These are phyloP conservation scores for Stictocephala bisonia DNA, from an alignment of 2,888 invertebrate species.

Conservation along the genomic window DNA sequence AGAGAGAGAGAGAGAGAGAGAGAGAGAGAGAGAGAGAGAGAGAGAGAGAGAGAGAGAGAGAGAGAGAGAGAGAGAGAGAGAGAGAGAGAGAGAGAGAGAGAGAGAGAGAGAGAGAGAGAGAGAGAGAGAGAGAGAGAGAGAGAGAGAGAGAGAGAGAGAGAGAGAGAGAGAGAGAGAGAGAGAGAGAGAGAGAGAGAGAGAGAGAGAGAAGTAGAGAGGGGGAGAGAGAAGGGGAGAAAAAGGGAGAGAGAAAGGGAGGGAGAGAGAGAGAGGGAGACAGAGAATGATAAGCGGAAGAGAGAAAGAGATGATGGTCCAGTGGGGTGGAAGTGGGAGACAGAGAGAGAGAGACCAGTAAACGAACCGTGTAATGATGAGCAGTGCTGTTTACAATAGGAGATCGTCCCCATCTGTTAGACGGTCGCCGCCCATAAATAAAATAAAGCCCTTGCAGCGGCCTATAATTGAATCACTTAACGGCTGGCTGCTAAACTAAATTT, in stretches of 20 bases:
- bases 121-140: too few relatives aligned
- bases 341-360: slow-evolving; percentile 18
- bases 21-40: too few relatives aligned
- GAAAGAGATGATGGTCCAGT: not conserved
- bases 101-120: too few relatives aligned
- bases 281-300: slow-evolving; percentile 22
- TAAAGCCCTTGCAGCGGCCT: slow-evolving; percentile 31
- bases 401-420: slow-evolving; percentile 46
- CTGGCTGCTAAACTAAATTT: slow-evolving; percentile 39
- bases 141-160: not conserved
- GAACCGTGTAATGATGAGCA: slow-evolving; percentile 40
- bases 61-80: too few relatives aligned
- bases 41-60: too few relatives aligned
- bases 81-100: too few relatives aligned
- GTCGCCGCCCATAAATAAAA: slow-evolving; percentile 36
- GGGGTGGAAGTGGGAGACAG: slow-evolving; percentile 30
- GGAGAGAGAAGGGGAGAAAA: not conserved
- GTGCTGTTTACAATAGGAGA: slow-evolving; percentile 44
- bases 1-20: too few relatives aligned
- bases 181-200: slow-evolving; percentile 31
- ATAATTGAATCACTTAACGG: slow-evolving; percentile 42
- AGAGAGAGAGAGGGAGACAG: slow-evolving; percentile 42
- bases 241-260: not conserved
- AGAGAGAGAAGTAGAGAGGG: too few relatives aligned
- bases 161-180: slow-evolving; percentile 34